These are phyloP conservation scores for Heliothis subflexa DNA, from an alignment of 1,140 invertebrate species.

Conservation along the genomic window DNA sequence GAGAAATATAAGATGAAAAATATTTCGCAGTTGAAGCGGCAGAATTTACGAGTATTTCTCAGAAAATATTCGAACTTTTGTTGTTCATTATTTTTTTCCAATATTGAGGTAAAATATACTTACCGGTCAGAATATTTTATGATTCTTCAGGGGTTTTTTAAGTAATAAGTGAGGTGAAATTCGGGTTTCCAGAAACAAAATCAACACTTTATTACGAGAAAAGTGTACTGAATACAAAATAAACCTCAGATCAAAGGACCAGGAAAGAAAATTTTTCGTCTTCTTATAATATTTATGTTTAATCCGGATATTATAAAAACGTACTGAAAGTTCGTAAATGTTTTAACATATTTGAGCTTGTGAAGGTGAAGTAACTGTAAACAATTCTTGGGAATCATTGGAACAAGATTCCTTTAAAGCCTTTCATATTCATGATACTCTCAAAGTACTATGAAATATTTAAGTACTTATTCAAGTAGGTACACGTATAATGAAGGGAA, in stretches of 20 bases:
- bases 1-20: constrained; percentile 15
- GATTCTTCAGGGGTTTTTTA: too few species aligned
- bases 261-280: not conserved
- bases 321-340: constrained; percentile 11
- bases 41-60: not conserved
- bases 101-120: not conserved
- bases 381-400: constrained; percentile 33
- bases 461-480: not conserved
- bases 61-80: not conserved
- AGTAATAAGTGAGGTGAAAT: too few species aligned
- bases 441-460: not conserved
- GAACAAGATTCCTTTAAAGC: constrained; percentile 5
- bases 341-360: constrained; percentile 10
- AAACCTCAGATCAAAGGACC: not conserved
- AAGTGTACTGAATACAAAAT: not conserved
- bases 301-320: constrained; percentile 15
- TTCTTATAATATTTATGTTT: not conserved
- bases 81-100: not conserved
- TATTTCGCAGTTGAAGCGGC: constrained; percentile 2
- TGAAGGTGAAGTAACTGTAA: constrained; percentile 6
- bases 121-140: too few species aligned
- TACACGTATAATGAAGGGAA: constrained; percentile 16
- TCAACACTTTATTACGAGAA: too few species aligned
- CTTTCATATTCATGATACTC: constrained; percentile 38
- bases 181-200: too few species aligned